Evolutionary conservation across 2,797 vertebrate species (phyloP).

Genomic region (Ciconia nigra): DNA sequence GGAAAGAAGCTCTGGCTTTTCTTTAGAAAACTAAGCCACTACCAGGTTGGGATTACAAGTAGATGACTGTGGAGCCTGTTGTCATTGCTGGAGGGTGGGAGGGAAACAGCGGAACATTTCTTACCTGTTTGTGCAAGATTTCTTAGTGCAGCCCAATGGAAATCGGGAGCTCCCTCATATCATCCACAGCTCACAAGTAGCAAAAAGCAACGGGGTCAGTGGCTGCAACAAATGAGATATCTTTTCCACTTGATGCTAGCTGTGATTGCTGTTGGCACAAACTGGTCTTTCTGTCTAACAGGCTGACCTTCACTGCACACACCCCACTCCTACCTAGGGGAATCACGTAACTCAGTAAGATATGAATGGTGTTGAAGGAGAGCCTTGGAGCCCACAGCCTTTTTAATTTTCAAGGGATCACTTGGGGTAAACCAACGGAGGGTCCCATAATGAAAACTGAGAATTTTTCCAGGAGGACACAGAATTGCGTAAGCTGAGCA

Average conservation of each 20-base stretch:
- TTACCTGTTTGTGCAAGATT: background rate
- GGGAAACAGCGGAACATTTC: background rate
- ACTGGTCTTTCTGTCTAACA: background rate
- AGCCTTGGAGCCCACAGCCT: background rate
- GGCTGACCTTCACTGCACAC: background rate
- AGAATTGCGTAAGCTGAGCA: background rate
- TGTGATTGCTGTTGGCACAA: background rate
- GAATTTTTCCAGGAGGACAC: background rate
- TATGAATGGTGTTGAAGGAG: background rate
- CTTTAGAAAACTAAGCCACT: background rate
- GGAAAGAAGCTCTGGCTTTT: background rate
- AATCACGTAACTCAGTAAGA: background rate
- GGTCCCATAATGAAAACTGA: background rate
- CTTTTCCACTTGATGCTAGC: background rate
- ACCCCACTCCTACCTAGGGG: background rate
- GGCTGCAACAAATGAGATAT: background rate
- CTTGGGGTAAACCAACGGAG: background rate
- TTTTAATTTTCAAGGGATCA: background rate
- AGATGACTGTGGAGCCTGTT: background rate
- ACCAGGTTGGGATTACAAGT: background rate
- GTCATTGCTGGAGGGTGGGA: background rate
- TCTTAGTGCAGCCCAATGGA: background rate
- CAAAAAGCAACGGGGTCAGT: background rate
- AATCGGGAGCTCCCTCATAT: background rate
- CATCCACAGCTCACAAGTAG: background rate